Evolutionary conservation across 2,888 invertebrate species (phyloP).

Genomic region (Mesochorus sp.): DNA sequence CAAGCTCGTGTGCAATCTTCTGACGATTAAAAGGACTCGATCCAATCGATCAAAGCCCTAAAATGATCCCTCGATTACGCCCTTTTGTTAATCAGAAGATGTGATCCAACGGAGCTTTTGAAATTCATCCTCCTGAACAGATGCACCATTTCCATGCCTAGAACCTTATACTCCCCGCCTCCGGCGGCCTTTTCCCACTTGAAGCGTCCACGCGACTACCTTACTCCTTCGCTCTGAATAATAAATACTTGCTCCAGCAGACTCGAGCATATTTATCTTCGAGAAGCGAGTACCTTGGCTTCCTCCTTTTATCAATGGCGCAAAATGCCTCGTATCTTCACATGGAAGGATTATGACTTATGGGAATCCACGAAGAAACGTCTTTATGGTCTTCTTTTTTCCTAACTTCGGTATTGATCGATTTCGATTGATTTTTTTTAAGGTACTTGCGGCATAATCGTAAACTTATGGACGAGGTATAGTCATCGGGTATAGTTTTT

Average conservation of each 20-base stretch:
- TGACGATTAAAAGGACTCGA: background rate
- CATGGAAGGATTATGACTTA: too few relatives aligned
- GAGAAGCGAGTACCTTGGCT: background rate
- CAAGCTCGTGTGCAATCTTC: background rate
- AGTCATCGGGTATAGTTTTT: too few relatives aligned
- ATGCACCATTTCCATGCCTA: background rate
- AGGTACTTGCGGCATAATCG: too few relatives aligned
- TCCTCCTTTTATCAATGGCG: background rate
- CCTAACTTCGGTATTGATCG: too few relatives aligned
- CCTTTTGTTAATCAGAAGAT: background rate
- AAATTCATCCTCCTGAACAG: too few relatives aligned
- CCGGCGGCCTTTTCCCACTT: constrained; percentile 40
- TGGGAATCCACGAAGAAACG: too few relatives aligned
- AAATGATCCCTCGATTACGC: background rate
- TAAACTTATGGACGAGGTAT: too few relatives aligned
- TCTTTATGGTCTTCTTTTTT: too few relatives aligned
- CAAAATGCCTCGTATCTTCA: background rate
- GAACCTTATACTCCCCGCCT: constrained; percentile 32
- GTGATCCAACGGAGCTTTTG: too few relatives aligned
- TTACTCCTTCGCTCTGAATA: constrained; percentile 41
- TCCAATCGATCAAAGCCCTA: background rate
- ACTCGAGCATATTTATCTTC: constrained; percentile 9
- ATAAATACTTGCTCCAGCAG: constrained; percentile 18
- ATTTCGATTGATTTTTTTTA: too few relatives aligned
- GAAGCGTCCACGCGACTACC: constrained; percentile 50